phyloP scores from a whole-genome alignment of 1,140 invertebrate genomes.

The Lerema accius region DNA sequence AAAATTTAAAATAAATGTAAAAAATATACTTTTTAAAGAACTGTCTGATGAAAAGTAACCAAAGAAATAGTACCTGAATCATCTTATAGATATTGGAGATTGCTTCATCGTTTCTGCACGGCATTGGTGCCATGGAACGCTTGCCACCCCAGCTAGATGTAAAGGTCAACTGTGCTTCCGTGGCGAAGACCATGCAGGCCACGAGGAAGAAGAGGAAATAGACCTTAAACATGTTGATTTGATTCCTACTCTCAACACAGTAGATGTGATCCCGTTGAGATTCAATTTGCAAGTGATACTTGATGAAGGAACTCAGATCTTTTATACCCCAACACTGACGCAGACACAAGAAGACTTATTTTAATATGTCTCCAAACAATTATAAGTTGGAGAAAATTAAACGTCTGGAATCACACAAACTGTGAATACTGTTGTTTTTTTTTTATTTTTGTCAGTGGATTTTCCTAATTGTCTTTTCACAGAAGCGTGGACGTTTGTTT shows the following conservation, averaged over 20 bases:
- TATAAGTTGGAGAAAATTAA: slow-evolving; percentile 28
- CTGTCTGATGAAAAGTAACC: too few species aligned
- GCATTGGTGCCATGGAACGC: slow-evolving; percentile 46
- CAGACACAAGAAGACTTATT: slow-evolving; percentile 31
- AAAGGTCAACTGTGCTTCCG: slow-evolving; percentile 67
- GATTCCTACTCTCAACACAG: background rate
- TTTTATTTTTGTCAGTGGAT: background rate
- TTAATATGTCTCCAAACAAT: slow-evolving; percentile 36
- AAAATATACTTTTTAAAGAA: too few species aligned
- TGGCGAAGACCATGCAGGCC: slow-evolving; percentile 50
- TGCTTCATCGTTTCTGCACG: slow-evolving; percentile 62
- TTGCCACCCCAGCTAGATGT: slow-evolving; percentile 74
- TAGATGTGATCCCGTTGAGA: background rate
- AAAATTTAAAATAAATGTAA: too few species aligned
- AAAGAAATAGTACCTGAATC: too few species aligned
- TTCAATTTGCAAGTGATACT: slow-evolving; percentile 20
- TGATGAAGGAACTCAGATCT: slow-evolving; percentile 8
- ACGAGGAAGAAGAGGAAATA: slow-evolving; percentile 51
- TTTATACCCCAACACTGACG: slow-evolving; percentile 34
- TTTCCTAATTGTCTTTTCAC: slow-evolving; percentile 9
- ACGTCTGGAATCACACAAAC: background rate
- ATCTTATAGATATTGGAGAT: slow-evolving; percentile 63
- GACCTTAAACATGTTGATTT: slow-evolving; percentile 56
- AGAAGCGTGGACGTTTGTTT: slow-evolving; percentile 4
- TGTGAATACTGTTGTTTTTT: background rate